phyloP scores from a whole-genome alignment of 2,113 vertebrate genomes.

The Aegithalos caudatus region DNA sequence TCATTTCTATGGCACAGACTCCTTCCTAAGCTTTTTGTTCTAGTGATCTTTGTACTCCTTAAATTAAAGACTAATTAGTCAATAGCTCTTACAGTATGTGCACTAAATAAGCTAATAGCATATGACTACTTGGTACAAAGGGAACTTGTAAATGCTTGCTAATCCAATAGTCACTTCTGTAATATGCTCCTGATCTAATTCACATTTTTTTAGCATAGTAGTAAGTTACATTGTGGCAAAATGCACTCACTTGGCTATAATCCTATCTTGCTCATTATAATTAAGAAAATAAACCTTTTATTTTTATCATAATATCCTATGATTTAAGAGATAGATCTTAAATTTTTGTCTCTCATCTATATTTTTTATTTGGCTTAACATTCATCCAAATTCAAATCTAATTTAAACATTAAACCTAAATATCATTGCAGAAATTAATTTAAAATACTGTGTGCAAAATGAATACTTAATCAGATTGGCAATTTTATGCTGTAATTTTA shows the following conservation, averaged over 20 bases:
- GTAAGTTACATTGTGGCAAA: neutral
- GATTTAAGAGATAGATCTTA: neutral
- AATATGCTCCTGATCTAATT: conserved; percentile 11
- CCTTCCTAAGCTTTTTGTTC: neutral
- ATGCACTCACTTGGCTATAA: neutral
- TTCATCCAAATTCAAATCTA: neutral
- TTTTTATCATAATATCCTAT: neutral
- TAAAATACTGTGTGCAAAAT: neutral
- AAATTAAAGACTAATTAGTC: neutral
- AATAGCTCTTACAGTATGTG: neutral
- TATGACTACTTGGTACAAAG: neutral
- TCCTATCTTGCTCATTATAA: neutral
- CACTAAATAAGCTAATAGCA: neutral
- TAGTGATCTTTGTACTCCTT: neutral
- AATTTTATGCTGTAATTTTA: neutral
- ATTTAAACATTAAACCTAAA: neutral
- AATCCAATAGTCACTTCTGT: neutral
- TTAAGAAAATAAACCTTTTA: neutral
- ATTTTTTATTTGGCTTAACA: neutral
- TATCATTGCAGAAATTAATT: neutral
- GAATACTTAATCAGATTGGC: neutral
- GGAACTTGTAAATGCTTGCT: neutral
- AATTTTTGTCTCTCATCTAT: neutral
- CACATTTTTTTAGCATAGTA: neutral
- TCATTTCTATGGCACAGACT: neutral